Percentiles rank a stretch among this genome's conserved stretches.
Conservation (phyloP, 2,888 invertebrate species). For the Scaptomyza tumidula region DNA sequence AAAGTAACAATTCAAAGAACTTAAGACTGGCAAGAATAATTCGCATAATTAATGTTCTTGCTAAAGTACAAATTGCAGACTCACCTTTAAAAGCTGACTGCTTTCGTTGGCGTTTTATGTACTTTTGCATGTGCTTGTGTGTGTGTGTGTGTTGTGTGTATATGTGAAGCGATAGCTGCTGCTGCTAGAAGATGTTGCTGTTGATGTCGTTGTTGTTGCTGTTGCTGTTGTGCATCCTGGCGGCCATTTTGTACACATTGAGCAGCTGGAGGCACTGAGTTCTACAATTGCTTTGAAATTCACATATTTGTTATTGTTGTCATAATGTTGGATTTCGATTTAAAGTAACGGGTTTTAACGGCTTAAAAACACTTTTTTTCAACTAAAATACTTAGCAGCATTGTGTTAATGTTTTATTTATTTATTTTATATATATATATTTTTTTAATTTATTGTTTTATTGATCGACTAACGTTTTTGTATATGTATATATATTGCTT, state of each 20-base stretch:
- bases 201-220: conserved; percentile 36
- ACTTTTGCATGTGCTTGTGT: conserved; percentile 33
- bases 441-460: conserved; percentile 44
- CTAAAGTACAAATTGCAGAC: conserved; percentile 43
- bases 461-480: conserved; percentile 53
- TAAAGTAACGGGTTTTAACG: conserved; percentile 35
- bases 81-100: conserved; percentile 65
- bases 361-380: conserved; percentile 63
- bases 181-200: conserved; percentile 47
- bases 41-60: conserved; percentile 12
- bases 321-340: conserved; percentile 23
- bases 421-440: neutral
- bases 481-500: neutral
- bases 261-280: conserved; percentile 52
- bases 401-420: conserved; percentile 15
- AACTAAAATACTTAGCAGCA: too few relatives aligned
- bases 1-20: neutral
- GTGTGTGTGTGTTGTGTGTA: conserved; percentile 25
- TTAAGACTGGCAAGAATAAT: conserved; percentile 14
- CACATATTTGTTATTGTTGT: conserved; percentile 53
- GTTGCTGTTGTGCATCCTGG: conserved; percentile 65
- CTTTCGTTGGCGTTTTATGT: conserved; percentile 14
- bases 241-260: conserved; percentile 68
- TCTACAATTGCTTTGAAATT: conserved; percentile 37
- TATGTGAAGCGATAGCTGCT: conserved; percentile 35